Evolutionary conservation across 2,113 vertebrate species (phyloP).

Genomic region (Pedetes capensis): DNA sequence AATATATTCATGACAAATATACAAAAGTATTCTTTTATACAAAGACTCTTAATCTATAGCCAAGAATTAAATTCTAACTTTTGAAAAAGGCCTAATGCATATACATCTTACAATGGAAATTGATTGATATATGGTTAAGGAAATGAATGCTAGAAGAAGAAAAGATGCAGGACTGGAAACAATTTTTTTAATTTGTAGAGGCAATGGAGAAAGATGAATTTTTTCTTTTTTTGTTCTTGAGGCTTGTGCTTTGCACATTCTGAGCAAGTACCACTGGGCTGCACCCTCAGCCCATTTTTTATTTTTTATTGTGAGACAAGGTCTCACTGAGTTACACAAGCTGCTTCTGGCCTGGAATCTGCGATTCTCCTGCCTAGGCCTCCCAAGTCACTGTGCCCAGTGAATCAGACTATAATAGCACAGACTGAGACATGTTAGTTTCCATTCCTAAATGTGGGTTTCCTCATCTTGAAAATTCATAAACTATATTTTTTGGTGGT

Average conservation of each 20-base stretch:
- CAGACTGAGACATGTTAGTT: background rate
- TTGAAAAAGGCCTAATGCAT: background rate
- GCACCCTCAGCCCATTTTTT: no score
- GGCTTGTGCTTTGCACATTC: no score
- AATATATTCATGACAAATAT: background rate
- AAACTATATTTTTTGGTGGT: background rate
- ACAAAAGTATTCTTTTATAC: background rate
- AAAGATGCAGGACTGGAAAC: background rate
- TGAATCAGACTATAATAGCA: background rate
- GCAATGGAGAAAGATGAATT: background rate
- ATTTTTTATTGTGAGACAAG: no score
- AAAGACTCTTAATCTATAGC: constrained; percentile 15
- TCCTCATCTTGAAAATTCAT: background rate
- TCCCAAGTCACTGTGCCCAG: no score
- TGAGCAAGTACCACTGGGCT: no score
- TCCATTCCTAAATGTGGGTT: background rate
- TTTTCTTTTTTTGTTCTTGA: no score
- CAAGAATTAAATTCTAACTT: constrained; percentile 20
- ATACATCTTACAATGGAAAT: background rate
- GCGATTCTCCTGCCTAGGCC: no score
- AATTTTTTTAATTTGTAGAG: background rate
- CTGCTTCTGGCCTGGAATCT: no score
- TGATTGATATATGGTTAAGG: background rate
- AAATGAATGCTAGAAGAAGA: background rate
- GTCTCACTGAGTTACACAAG: no score